Evolutionary conservation across 2,888 invertebrate genomes (phyloP), one percentile per base, ranked within the genome.

Genomic region (Fabriciana adippe): DNA sequence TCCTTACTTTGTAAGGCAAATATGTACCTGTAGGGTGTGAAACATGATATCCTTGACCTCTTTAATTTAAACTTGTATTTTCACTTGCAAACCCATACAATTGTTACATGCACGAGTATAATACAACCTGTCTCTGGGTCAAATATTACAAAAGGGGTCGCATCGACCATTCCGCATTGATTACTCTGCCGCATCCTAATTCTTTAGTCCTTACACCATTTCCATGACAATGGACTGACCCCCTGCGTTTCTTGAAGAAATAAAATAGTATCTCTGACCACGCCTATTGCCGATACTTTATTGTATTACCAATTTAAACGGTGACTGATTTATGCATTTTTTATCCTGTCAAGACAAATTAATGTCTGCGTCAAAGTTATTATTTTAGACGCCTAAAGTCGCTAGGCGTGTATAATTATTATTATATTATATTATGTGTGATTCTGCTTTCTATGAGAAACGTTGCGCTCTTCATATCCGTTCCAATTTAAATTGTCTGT

Each of bases 41-140:
- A 73, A 74, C 72, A 41, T 55, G 72, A 73, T 69, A 72, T 69
- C 70, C 72, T 72, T 75, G 74, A 72, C 74, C 74, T 70, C 63
- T 69, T 68, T 60, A 62, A 64, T 64, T 66, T 60, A 60, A 64
- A 72, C 60, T 64, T 64, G 67, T 64, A 67, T 66, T 65, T 69
- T 61, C 67, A 72, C 73, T 73, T 74, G 72, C 69, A 61, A 55
- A 53, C 56, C 55, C 56, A 54, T 57, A 47, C 47, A 57, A 55
- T 59, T 71, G 70, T 70, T 69, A 73, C 79, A 72, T 78, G 18
- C 82, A 80, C 79, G 80, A 76, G 31, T 66, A 80, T 75, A 82
- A 67, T 70, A 71, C 81, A 82, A 91, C 90, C 89, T 91, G 91
- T 80, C 79, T 77, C 69, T 78, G 81, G 89, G 89, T 89, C 88